A percentile compares a stretch with the other conserved stretches of the same genome.
phyloP scores from a whole-genome alignment of 2,113 vertebrate species.

The Thamnaconus septentrionalis region DNA sequence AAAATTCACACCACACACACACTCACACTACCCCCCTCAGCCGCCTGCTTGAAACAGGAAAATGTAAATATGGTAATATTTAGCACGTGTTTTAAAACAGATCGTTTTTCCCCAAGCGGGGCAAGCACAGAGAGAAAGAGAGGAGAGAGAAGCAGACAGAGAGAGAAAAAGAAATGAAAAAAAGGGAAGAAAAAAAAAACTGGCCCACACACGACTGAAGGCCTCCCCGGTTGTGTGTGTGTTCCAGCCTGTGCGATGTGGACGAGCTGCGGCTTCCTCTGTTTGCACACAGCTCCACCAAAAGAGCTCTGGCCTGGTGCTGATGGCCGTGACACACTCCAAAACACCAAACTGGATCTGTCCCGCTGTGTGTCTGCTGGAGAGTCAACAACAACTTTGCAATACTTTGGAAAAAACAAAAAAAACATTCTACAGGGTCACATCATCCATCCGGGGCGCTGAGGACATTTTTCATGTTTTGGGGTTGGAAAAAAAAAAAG shows the following conservation, averaged over 20 bases:
- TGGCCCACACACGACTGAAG: conserved; percentile 81
- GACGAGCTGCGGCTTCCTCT: conserved; percentile 68
- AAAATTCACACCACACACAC: conserved; percentile 58
- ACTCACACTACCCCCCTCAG: conserved; percentile 53
- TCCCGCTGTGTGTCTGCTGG: conserved; percentile 68
- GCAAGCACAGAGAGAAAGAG: conserved; percentile 42
- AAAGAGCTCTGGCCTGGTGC: conserved; percentile 37
- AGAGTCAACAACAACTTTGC: conserved; percentile 75
- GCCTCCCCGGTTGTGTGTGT: conserved; percentile 70
- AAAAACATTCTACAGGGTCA: conserved; percentile 45
- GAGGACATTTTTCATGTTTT: conserved; percentile 63
- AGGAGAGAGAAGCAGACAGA: conserved; percentile 31
- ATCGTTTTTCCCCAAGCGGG: conserved; percentile 77
- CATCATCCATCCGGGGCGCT: conserved; percentile 56
- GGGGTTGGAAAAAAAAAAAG: conserved; percentile 43
- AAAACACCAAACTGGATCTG: conserved; percentile 68
- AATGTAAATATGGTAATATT: conserved; percentile 90
- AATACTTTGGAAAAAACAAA: conserved; percentile 63
- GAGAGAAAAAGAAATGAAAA: conserved; percentile 51
- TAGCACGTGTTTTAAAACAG: conserved; percentile 84
- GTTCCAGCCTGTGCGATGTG: conserved; percentile 63
- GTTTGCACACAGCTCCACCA: conserved; percentile 69
- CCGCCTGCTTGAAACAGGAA: conserved; percentile 83
- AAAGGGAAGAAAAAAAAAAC: conserved; percentile 38
- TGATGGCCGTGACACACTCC: conserved; percentile 53